A percentile compares a stretch with the other conserved stretches of the same genome.
Conservation (phyloP, 2,888 invertebrate genomes). For the Rhimphoctona megacephalus region DNA sequence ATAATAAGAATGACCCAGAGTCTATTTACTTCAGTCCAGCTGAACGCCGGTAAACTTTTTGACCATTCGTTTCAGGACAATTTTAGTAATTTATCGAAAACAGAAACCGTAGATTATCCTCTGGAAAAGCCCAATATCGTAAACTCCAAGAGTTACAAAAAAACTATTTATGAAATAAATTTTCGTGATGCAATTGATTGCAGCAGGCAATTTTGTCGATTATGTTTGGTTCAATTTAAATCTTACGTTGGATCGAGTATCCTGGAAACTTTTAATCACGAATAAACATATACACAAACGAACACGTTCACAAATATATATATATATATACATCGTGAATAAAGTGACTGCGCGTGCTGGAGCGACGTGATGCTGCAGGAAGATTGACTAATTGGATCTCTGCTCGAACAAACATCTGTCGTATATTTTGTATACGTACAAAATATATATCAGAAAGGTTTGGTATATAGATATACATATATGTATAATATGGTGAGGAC, state of each 20-base stretch:
- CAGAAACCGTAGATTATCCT: too few relatives aligned
- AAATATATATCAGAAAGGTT: conserved; percentile 15
- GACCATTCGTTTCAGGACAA: not conserved
- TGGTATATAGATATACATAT: not conserved
- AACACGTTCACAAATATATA: not conserved
- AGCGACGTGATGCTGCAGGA: conserved; percentile 49
- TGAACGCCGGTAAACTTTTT: not conserved
- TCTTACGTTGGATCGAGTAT: not conserved
- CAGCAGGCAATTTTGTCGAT: not conserved
- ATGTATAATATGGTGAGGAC: conserved; percentile 27
- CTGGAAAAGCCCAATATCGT: too few relatives aligned
- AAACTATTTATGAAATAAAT: not conserved
- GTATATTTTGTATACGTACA: conserved; percentile 31
- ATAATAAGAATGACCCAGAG: conserved; percentile 22
- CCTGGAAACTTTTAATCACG: conserved; percentile 3
- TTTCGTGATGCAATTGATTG: not conserved
- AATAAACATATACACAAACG: not conserved
- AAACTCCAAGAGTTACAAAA: not conserved
- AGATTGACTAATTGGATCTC: conserved; percentile 64
- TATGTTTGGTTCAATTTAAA: not conserved
- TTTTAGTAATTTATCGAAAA: not conserved
- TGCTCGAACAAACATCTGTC: conserved; percentile 47
- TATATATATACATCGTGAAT: conserved; percentile 12
- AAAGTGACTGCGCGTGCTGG: conserved; percentile 27
- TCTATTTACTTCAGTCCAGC: not conserved